A percentile compares a stretch with the other conserved stretches of the same genome.
phyloP scores from a whole-genome alignment of 2,888 invertebrate genomes.

The Himalopsyche tibetana region DNA sequence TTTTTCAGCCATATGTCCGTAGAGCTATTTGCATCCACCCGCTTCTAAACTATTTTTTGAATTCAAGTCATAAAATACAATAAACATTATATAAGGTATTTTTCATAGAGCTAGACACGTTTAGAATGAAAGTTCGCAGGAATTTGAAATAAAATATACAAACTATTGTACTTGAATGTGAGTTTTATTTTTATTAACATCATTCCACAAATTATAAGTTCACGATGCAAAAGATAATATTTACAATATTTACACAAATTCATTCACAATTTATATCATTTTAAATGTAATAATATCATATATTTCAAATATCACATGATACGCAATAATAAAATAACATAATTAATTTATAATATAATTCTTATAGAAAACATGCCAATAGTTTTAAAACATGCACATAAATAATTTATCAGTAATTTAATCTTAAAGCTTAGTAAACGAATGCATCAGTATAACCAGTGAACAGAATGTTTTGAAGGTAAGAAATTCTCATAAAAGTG shows the following conservation, averaged over 20 bases:
- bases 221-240: constrained; percentile 41
- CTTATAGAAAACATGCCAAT: no score
- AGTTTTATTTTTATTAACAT: constrained; percentile 20
- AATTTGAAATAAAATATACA: constrained; percentile 5
- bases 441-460: constrained; percentile 21
- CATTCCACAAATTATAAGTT: constrained; percentile 30
- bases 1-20: no score
- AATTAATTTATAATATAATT: constrained; percentile 21
- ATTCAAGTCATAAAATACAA: no score
- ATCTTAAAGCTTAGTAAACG: neutral
- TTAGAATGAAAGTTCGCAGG: neutral
- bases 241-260: constrained; percentile 47
- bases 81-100: no score
- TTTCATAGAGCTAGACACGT: neutral
- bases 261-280: constrained; percentile 38
- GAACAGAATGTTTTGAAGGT: constrained; percentile 1
- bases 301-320: constrained; percentile 58
- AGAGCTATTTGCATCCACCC: no score
- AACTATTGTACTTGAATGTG: constrained; percentile 16
- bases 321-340: constrained; percentile 47
- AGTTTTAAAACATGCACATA: neutral
- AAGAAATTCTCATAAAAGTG: neutral
- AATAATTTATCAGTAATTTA: neutral
- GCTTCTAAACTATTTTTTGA: no score
- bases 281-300: constrained; percentile 57